Evolutionary conservation across 2,113 vertebrate genomes (phyloP).

Genomic region (Callorhinus ursinus): DNA sequence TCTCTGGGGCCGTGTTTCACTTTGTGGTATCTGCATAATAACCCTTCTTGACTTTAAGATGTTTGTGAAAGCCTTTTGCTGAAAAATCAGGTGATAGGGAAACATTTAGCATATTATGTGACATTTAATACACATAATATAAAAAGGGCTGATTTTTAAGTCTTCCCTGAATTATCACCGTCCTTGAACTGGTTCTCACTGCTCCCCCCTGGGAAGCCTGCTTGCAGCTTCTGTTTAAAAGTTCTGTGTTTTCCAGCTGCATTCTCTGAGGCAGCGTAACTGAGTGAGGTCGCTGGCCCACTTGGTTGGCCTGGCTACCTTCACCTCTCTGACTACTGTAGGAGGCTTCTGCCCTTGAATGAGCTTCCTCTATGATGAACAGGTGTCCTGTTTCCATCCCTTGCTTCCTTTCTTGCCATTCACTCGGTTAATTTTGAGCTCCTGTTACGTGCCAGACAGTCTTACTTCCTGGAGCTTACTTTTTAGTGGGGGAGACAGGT

Average conservation of each 20-base stretch:
- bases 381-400: rapidly evolving
- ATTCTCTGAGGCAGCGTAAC: not conserved
- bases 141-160: not conserved
- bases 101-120: not conserved
- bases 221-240: not conserved
- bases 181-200: not conserved
- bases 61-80: not conserved
- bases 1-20: not conserved
- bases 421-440: not conserved
- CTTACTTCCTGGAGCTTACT: not conserved
- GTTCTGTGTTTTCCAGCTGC: not conserved
- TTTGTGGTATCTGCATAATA: not conserved
- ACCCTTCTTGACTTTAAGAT: not conserved
- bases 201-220: not conserved
- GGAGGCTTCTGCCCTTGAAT: not conserved
- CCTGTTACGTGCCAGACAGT: not conserved
- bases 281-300: not conserved
- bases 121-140: not conserved
- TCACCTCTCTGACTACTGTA: not conserved
- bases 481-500: not conserved
- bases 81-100: not conserved
- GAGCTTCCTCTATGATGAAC: not conserved
- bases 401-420: not conserved
- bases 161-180: not conserved
- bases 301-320: not conserved